These are phyloP conservation scores for Eriocheir sinensis DNA, from an alignment of 1,140 invertebrate species.

Conservation along the genomic window DNA sequence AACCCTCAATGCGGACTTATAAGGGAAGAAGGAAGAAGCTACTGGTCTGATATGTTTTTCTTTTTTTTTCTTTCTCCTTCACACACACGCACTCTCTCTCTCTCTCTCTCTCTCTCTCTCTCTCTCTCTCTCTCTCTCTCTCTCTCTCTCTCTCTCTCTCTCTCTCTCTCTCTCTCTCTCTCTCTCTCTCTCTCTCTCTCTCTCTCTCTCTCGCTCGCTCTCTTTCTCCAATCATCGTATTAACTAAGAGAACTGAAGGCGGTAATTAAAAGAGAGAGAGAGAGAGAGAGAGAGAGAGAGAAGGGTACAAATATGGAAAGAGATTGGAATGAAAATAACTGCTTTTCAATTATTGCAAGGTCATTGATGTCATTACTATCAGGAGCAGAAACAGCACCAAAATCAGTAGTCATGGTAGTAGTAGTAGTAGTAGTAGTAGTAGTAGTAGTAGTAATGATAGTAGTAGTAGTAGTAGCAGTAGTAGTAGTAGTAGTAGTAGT, in stretches of 20 bases:
- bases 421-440: constrained; percentile 7
- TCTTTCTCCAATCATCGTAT: not conserved
- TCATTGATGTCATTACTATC: too few species aligned
- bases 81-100: not conserved
- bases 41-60: not conserved
- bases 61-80: constrained; percentile 19
- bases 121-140: constrained; percentile 26
- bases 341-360: not conserved
- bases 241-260: not conserved
- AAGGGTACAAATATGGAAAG: not conserved
- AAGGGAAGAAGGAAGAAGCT: not conserved
- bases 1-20: not conserved
- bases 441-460: not conserved
- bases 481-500: not conserved
- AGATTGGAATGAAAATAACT: not conserved
- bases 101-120: constrained; percentile 32
- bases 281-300: not conserved
- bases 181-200: not conserved
- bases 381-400: not conserved
- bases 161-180: not conserved
- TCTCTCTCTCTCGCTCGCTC: constrained; percentile 12
- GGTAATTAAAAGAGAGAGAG: not conserved
- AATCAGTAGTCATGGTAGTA: not conserved
- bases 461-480: not conserved
- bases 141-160: constrained; percentile 18